phyloP scores from a whole-genome alignment of 2,113 vertebrate species.

The Leptosomus discolor region DNA sequence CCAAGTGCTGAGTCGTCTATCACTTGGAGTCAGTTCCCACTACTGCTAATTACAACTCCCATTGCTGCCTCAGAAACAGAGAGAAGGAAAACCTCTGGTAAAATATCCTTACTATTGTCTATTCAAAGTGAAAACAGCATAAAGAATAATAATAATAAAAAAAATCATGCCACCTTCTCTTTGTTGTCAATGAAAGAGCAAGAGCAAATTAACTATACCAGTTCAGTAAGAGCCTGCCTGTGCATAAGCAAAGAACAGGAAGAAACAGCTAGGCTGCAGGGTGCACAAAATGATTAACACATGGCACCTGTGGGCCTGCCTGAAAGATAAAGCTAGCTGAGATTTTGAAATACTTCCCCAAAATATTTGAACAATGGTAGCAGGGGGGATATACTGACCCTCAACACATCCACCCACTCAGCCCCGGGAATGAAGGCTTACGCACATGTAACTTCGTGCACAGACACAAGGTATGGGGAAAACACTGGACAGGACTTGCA shows the following conservation, averaged over 20 bases:
- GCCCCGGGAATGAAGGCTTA: rapidly evolving
- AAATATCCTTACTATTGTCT: not conserved
- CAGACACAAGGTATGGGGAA: not conserved
- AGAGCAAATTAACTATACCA: not conserved
- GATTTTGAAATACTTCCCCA: not conserved
- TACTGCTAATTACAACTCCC: conserved; percentile 51
- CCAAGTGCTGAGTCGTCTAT: conserved; percentile 51
- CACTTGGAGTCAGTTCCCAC: conserved; percentile 15
- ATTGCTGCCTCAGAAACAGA: not conserved
- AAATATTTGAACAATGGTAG: not conserved
- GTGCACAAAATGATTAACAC: not conserved
- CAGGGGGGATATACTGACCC: not conserved
- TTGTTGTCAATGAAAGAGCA: not conserved
- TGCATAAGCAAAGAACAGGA: not conserved
- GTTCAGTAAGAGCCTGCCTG: not conserved
- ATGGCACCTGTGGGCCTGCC: no score
- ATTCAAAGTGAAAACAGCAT: not conserved
- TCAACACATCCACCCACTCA: not conserved
- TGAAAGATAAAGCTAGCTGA: not conserved
- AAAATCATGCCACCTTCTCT: not conserved
- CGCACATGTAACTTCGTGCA: rapidly evolving
- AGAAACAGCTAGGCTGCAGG: not conserved
- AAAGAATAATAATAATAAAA: not conserved
- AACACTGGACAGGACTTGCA: not conserved
- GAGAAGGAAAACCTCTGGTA: not conserved